phyloP scores from a whole-genome alignment of 2,113 vertebrate genomes.

The Cyprinodon tularosa region DNA sequence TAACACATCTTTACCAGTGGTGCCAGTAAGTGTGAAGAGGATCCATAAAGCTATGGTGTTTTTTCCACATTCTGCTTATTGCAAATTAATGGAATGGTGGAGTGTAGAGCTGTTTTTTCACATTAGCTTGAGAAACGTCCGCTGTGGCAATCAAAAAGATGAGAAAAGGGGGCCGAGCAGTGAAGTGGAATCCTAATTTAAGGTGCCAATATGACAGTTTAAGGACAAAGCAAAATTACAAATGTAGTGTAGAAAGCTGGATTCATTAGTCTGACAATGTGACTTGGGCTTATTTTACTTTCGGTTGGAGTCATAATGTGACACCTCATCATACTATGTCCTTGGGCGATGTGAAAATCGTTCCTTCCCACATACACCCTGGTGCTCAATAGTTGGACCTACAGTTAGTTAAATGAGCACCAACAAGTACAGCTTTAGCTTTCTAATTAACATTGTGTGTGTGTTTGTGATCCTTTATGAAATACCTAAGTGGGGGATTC shows the following conservation, averaged over 20 bases:
- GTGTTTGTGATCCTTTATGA: not conserved
- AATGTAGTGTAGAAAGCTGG: slow-evolving; percentile 11
- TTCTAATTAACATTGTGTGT: not conserved
- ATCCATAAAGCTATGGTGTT: not conserved
- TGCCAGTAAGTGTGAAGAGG: not conserved
- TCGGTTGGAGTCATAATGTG: slow-evolving; percentile 25
- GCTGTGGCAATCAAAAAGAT: slow-evolving; percentile 1
- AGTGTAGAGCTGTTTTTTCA: not conserved
- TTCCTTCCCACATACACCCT: slow-evolving; percentile 11
- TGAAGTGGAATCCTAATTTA: slow-evolving; percentile 25
- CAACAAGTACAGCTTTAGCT: slow-evolving; percentile 8
- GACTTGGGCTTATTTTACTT: slow-evolving; percentile 18
- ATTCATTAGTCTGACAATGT: slow-evolving; percentile 34
- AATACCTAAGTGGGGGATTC: slow-evolving; percentile 13
- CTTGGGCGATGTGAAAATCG: slow-evolving; percentile 34
- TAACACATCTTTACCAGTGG: not conserved
- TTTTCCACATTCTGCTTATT: not conserved
- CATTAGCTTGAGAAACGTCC: not conserved
- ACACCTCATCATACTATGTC: slow-evolving; percentile 34
- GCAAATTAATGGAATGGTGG: not conserved
- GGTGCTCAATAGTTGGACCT: slow-evolving; percentile 28
- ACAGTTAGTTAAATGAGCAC: slow-evolving; percentile 11
- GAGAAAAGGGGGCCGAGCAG: slow-evolving; percentile 1
- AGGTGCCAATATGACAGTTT: slow-evolving; percentile 24
- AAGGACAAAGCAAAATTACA: slow-evolving; percentile 17